A percentile compares a stretch with the other conserved stretches of the same genome.
These are phyloP conservation scores for Apamea anceps DNA, from an alignment of 2,888 invertebrate species.

Conservation along the genomic window DNA sequence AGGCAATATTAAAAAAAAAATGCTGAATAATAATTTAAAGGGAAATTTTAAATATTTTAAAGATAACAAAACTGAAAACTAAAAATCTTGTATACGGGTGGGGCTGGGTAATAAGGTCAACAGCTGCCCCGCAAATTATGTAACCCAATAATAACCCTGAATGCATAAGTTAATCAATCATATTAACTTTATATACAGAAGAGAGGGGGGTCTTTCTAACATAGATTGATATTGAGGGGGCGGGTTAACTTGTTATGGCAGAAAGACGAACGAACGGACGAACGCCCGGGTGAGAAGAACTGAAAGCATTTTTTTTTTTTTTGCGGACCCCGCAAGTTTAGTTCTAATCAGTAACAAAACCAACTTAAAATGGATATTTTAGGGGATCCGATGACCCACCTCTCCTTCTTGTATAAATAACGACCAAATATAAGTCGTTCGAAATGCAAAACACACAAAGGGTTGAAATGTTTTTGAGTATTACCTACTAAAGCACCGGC, in stretches of 20 bases:
- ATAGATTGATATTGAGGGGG: conserved; percentile 6
- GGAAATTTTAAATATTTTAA: too few species aligned
- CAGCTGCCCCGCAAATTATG: background rate
- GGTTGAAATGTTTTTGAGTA: background rate
- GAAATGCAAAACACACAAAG: background rate
- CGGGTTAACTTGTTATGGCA: conserved; percentile 21
- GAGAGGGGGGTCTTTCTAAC: background rate
- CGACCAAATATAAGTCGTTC: background rate
- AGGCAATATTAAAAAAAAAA: too few species aligned
- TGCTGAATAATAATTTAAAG: background rate
- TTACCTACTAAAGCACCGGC: background rate
- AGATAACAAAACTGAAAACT: too few species aligned
- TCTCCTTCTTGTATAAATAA: background rate
- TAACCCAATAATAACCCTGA: background rate
- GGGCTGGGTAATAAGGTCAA: background rate
- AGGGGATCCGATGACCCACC: background rate
- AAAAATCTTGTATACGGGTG: background rate
- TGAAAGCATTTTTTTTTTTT: background rate
- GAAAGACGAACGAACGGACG: conserved; percentile 15
- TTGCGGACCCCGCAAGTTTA: background rate
- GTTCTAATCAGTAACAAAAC: background rate
- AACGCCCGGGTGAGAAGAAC: background rate
- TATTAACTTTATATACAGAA: background rate
- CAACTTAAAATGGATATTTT: background rate
- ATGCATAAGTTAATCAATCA: background rate